Conservation (phyloP, 2,113 vertebrate species). For the Aspidoscelis tigris region DNA sequence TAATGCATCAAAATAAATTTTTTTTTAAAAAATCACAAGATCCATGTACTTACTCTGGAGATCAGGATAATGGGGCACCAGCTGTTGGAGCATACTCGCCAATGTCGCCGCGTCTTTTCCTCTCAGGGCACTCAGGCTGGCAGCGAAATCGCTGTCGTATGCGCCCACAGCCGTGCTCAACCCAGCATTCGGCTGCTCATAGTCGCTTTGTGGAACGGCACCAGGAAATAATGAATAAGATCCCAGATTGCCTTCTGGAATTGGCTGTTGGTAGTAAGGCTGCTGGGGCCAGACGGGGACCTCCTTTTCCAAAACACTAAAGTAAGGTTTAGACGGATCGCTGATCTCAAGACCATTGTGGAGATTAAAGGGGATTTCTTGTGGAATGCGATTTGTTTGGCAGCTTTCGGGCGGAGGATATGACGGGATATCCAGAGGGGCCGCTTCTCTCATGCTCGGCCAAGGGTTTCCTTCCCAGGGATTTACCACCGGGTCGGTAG, state of each 20-base stretch:
- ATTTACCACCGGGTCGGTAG: conserved; percentile 5
- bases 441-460: background rate
- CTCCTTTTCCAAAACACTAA: conserved; percentile 41
- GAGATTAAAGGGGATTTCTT: conserved; percentile 40
- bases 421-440: background rate
- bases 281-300: conserved; percentile 35
- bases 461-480: background rate
- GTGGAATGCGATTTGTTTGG: background rate
- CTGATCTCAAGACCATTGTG: background rate
- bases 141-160: conserved; percentile 17
- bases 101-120: conserved; percentile 47
- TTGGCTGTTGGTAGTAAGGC: conserved; percentile 25
- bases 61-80: conserved; percentile 45
- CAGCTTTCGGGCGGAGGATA: conserved; percentile 39
- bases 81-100: conserved; percentile 40
- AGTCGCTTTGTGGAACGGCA: background rate
- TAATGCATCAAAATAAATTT: too few relatives aligned
- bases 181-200: conserved; percentile 36
- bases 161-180: conserved; percentile 23
- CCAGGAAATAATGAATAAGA: conserved; percentile 33
- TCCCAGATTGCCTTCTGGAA: conserved; percentile 20
- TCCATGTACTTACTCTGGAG: conserved; percentile 57
- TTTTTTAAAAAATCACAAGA: too few relatives aligned
- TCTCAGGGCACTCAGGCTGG: background rate
- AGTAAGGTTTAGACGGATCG: conserved; percentile 6